Conservation (phyloP, 2,888 invertebrate genomes). For the Papilio elwesi region DNA sequence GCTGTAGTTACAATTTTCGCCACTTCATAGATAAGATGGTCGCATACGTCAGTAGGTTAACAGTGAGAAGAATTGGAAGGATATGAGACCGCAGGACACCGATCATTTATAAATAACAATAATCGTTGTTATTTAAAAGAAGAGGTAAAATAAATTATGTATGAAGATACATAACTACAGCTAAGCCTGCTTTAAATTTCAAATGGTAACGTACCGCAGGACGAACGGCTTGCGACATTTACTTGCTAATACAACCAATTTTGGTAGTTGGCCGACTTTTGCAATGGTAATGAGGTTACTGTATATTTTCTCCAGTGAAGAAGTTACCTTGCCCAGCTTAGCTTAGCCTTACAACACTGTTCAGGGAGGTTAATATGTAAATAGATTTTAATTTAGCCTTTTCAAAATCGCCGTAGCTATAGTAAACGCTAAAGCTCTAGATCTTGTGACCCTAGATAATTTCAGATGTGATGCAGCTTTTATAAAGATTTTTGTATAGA, state of each 20-base stretch:
- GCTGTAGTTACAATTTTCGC: too few species aligned
- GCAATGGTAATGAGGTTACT: conserved; percentile 1
- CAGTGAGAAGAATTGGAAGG: too few species aligned
- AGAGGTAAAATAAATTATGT: background rate
- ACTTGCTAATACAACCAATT: conserved; percentile 14
- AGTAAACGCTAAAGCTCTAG: background rate
- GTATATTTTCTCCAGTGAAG: background rate
- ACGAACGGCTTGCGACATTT: background rate
- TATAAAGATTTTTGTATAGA: too few species aligned
- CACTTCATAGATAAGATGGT: too few species aligned
- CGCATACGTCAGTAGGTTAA: too few species aligned
- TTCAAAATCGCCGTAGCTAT: background rate
- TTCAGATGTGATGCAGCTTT: too few species aligned
- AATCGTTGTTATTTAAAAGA: background rate
- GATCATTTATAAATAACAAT: background rate
- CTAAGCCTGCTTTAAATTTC: conserved; percentile 11
- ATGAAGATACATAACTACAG: conserved; percentile 1
- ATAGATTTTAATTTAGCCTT: background rate
- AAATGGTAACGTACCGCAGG: background rate
- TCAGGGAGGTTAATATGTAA: background rate
- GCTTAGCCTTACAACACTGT: background rate
- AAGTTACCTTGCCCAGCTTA: background rate
- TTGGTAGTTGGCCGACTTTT: background rate
- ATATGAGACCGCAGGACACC: too few species aligned
- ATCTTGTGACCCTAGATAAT: too few species aligned